Base-by-base conservation (phyloP, 1,140 invertebrate species). In the Drosophila ambigua region DNA sequence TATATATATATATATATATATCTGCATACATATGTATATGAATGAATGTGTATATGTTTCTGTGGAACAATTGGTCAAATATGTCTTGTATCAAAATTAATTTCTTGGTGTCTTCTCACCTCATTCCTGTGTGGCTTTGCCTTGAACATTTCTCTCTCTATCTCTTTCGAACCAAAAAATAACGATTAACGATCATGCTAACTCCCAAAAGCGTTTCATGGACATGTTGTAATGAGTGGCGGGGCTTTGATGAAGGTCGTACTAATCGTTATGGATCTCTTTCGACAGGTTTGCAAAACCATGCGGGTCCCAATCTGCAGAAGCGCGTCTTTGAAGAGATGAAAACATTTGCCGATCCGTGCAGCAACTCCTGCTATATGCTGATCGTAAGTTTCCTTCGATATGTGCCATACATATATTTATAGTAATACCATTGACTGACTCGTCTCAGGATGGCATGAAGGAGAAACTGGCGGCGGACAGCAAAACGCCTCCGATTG, bases 291-390 rank as follows among this genome's bases (percentile, higher is more conserved):
- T 93, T 97, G 48, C 96, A 97, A 94, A 96, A 97, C 92, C 97
- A 98, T 93, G 96, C 97, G 0, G 96, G 96, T 50, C 97, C 97
- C 4, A 98, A 97, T 93, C 94, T 98, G 66, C 94, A 96, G 71
- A 98, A 97, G 90, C 94, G 97, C 41, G 97, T 98, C 92, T 96
- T 96, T 51, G 96, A 97, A 0, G 98, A 99, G 91, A 93, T 98
- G 51, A 97, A 98, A 92, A 94, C 95, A 1, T 97, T 97, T 80
- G 93, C 94, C 0, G 97, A 98, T 72, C 96, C 98, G 0, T 99
- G 98, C 93, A 95, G 97, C 24, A 84, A 94, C 23, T 95, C 96
- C 76, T 99, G 98, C 93, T 99, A 97, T 85, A 96, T 99, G 94
- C 94, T 97, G 84, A 92, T 98, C 93, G 97, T 96, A 91, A 93